Evolutionary conservation across 1,140 invertebrate species (phyloP).

Genomic region (Drosophila santomea): DNA sequence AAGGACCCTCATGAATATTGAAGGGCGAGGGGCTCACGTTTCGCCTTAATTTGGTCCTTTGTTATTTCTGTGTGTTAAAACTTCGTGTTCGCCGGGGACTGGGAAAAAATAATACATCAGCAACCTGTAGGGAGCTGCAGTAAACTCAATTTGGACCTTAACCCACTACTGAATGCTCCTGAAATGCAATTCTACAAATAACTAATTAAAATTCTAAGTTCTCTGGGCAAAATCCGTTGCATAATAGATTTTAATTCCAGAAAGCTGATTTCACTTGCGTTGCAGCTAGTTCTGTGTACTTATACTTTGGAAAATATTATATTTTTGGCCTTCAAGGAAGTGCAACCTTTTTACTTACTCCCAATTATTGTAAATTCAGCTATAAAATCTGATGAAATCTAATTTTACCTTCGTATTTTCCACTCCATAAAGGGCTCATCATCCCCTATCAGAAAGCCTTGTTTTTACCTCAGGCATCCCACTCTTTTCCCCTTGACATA

Average conservation of each 20-base stretch:
- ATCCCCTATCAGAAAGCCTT: constrained; percentile 5
- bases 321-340: no score
- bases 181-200: background rate
- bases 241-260: background rate
- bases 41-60: constrained; percentile 21
- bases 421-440: constrained; percentile 5
- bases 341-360: no score
- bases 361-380: background rate
- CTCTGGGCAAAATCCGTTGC: background rate
- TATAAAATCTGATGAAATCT: background rate
- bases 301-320: no score
- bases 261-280: background rate
- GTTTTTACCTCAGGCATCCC: constrained; percentile 13
- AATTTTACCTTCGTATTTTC: constrained; percentile 23
- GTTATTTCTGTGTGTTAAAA: constrained; percentile 20
- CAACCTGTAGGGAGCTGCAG: constrained; percentile 7
- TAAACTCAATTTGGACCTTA: constrained; percentile 5
- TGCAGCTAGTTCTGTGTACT: no score
- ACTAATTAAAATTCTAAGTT: background rate
- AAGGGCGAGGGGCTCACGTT: background rate
- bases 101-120: constrained; percentile 1
- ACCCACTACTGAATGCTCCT: background rate
- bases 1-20: constrained; percentile 30
- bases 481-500: constrained; percentile 5
- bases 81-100: constrained; percentile 1